Evolutionary conservation across 2,888 invertebrate genomes (phyloP).

Genomic region (Omphaloscelis lunosa): DNA sequence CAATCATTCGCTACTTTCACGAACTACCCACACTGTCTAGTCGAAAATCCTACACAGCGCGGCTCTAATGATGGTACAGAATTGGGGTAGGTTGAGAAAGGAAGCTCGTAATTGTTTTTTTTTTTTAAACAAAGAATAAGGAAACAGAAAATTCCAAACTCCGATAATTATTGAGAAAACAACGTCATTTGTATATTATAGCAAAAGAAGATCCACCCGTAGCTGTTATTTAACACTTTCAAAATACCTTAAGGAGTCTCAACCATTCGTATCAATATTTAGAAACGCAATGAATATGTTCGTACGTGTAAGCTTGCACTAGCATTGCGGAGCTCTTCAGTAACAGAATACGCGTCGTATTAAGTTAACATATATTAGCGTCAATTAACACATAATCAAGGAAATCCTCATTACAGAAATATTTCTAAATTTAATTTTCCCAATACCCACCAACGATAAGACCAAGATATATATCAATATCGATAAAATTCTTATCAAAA

Average conservation of each 20-base stretch:
- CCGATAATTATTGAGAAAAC: too few species aligned
- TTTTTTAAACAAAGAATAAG: not conserved
- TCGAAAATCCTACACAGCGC: slow-evolving; percentile 69
- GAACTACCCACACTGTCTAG: slow-evolving; percentile 68
- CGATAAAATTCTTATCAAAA: not conserved
- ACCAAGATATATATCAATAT: too few species aligned
- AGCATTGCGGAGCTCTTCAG: not conserved
- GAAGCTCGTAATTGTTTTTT: not conserved
- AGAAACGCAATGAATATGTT: not conserved
- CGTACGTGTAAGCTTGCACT: not conserved
- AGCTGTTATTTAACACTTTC: not conserved
- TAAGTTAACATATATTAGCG: not conserved
- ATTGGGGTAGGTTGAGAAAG: slow-evolving; percentile 42
- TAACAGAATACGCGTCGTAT: not conserved
- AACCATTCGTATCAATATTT: not conserved
- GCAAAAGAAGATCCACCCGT: not conserved
- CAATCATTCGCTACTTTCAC: slow-evolving; percentile 69
- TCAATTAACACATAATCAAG: slow-evolving; percentile 11
- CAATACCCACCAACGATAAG: not conserved
- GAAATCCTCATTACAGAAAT: not conserved
- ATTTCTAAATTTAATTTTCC: not conserved
- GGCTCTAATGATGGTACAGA: slow-evolving; percentile 52
- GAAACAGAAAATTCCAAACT: not conserved
- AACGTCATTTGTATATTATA: not conserved
- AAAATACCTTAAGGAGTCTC: too few species aligned